Conservation (phyloP, 2,888 invertebrate genomes). For the Ectobius pallidus region DNA sequence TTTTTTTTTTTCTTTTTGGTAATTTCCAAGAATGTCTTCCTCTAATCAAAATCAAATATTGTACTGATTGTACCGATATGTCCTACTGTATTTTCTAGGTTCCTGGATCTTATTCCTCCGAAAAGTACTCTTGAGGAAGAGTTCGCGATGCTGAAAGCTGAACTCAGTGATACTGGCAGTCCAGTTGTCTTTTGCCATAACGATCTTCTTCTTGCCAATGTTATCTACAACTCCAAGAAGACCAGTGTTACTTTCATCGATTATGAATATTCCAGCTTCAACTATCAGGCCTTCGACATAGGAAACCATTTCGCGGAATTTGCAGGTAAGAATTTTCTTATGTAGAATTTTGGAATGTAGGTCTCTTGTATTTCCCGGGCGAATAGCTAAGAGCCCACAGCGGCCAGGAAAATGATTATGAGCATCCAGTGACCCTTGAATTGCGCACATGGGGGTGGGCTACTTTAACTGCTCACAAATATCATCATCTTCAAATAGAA, state of each 20-base stretch:
- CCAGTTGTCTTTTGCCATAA: slow-evolving; percentile 96
- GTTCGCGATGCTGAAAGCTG: slow-evolving; percentile 67
- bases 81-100: too few species aligned
- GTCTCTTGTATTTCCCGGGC: too few species aligned
- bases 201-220: slow-evolving; percentile 93
- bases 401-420: too few species aligned
- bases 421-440: too few species aligned
- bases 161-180: slow-evolving; percentile 68
- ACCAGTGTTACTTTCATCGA: slow-evolving; percentile 89
- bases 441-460: too few species aligned
- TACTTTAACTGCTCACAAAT: too few species aligned
- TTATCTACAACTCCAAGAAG: slow-evolving; percentile 75
- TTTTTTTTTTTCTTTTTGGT: too few species aligned
- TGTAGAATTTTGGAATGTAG: not conserved
- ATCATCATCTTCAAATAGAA: too few species aligned
- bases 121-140: slow-evolving; percentile 72
- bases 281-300: slow-evolving; percentile 95
- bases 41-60: too few species aligned
- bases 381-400: too few species aligned
- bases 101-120: slow-evolving; percentile 69
- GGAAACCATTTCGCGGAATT: slow-evolving; percentile 98
- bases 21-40: too few species aligned
- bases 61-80: too few species aligned
- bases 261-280: slow-evolving; percentile 93
- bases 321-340: slow-evolving; percentile 66